Evolutionary conservation across 2,113 vertebrate genomes (phyloP).

Genomic region (Pardalotus punctatus): DNA sequence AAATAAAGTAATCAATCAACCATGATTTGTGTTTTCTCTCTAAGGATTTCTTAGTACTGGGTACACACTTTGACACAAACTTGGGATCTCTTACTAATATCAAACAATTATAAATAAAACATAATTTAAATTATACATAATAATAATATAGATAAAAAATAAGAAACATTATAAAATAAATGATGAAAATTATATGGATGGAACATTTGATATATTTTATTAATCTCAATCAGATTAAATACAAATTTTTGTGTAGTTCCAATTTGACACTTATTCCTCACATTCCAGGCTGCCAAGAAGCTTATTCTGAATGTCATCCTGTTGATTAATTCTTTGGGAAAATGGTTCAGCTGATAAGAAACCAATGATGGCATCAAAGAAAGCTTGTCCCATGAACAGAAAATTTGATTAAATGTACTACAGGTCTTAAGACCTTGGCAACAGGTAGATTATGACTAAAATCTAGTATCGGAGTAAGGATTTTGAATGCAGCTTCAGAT

Average conservation of each 20-base stretch:
- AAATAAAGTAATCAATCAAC: neutral
- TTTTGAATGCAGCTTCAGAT: neutral
- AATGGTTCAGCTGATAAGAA: neutral
- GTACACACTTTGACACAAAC: neutral
- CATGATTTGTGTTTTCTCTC: neutral
- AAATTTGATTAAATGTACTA: neutral
- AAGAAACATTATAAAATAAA: neutral
- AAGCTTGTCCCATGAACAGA: neutral
- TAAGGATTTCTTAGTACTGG: neutral
- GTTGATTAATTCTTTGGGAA: neutral
- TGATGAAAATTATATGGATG: neutral
- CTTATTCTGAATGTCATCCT: neutral
- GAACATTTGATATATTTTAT: neutral
- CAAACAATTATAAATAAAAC: neutral
- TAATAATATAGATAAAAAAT: neutral
- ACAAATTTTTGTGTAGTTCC: neutral
- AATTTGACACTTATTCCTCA: neutral
- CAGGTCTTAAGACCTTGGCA: neutral
- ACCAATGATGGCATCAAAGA: neutral
- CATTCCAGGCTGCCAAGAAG: neutral
- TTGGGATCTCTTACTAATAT: neutral
- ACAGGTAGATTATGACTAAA: neutral
- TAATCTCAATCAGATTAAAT: neutral
- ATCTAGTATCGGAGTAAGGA: neutral
- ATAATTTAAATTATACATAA: neutral